Evolutionary conservation across 2,888 invertebrate genomes (phyloP).

Genomic region (Meganola albula): DNA sequence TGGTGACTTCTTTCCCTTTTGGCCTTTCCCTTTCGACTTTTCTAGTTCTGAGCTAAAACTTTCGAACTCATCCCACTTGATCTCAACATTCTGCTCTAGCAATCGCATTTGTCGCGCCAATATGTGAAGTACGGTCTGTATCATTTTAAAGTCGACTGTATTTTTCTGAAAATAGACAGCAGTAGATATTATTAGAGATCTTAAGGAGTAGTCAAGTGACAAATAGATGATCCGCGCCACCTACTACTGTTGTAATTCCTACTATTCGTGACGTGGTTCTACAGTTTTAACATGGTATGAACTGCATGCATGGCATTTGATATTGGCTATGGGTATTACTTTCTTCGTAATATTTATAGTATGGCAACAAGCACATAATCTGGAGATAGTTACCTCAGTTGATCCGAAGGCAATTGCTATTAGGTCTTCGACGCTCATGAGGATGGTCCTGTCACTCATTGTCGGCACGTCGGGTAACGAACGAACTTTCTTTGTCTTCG

Average conservation of each 20-base stretch:
- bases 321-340: no score
- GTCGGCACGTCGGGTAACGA: conserved; percentile 38
- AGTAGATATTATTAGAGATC: no score
- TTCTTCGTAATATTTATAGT: no score
- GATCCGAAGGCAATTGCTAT: conserved; percentile 51
- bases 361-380: no score
- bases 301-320: no score
- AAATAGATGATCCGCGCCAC: no score
- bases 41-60: no score
- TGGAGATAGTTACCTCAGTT: conserved; percentile 27
- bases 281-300: no score
- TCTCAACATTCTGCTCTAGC: conserved; percentile 51
- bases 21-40: conserved; percentile 12
- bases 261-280: no score
- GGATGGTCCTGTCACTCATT: conserved; percentile 48
- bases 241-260: no score
- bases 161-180: conserved; percentile 12
- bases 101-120: conserved; percentile 56
- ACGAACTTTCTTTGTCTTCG: no score
- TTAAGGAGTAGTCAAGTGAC: no score
- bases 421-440: conserved; percentile 55
- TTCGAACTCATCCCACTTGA: conserved; percentile 26
- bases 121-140: conserved; percentile 53
- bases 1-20: not conserved
- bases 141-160: conserved; percentile 28